A percentile compares a stretch with the other conserved stretches of the same genome.
Conservation (phyloP, 2,797 vertebrate species). For the Kryptopterus vitreolus region DNA sequence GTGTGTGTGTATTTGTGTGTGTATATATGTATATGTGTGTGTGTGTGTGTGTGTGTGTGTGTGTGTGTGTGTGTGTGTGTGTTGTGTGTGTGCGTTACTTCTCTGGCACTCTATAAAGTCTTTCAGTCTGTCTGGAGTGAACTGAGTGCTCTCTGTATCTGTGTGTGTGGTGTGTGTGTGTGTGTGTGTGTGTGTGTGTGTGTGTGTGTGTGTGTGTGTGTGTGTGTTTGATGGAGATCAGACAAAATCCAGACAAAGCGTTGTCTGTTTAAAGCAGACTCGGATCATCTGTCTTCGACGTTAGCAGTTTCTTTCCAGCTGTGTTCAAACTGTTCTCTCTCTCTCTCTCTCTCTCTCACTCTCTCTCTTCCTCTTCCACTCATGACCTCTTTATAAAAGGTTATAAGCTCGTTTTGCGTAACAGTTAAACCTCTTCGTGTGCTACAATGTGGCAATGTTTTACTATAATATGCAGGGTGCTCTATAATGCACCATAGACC, state of each 20-base stretch:
- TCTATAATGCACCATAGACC: neutral
- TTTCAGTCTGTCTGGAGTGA: constrained; percentile 26
- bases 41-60: constrained; percentile 2
- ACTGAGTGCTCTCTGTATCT: neutral
- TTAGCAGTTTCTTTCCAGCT: constrained; percentile 12
- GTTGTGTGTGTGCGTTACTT: neutral
- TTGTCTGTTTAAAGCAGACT: constrained; percentile 15
- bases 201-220: constrained; percentile 9
- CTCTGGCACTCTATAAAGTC: constrained; percentile 16
- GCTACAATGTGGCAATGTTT: neutral
- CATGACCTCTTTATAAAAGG: neutral
- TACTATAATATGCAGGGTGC: neutral
- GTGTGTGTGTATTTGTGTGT: neutral
- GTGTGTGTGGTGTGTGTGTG: neutral
- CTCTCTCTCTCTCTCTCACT: neutral
- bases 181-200: neutral
- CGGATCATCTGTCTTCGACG: constrained; percentile 9
- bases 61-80: neutral
- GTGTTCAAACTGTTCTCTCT: neutral
- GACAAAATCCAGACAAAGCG: constrained; percentile 22
- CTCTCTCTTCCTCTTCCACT: neutral
- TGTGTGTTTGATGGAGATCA: neutral
- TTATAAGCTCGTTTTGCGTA: neutral
- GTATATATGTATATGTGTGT: neutral
- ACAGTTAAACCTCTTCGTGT: neutral